Base-by-base conservation (phyloP, 2,888 invertebrate species). In the Cylindroiulus punctatus region DNA sequence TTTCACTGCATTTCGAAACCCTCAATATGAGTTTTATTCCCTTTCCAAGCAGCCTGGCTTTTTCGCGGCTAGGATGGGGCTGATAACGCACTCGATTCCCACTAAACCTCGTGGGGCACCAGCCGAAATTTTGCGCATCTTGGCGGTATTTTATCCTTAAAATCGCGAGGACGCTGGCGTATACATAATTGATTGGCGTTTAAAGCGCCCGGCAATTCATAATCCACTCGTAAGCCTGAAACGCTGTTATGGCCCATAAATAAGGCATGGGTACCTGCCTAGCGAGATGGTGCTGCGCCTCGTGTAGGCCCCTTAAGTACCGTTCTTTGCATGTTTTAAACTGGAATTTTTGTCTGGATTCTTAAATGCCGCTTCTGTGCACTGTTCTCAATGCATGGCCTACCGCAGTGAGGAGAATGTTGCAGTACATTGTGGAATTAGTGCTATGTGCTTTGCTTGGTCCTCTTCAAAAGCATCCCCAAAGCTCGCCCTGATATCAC, bases 181-280 rank as follows among this genome's bases (percentile, higher is more conserved):
- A 65, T 65, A 65, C 65, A 65, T 65, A 65, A 65, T 65, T 65
- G 65, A 65, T 65, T 65, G 65, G 65, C 65, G 65, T 26, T 65
- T 65, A 65, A 65, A 65, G 65, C 65, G 65, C 65, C 65, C 10
- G 26, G 65, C 65, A 26, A 65, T 65, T 65, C 65, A 65, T 65
- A 65, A 65, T 65, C 65, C 65, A 65, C 65, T 65, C 65, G 65
- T 65, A 65, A 65, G 65, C 65, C 8, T 26, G 65, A 26, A 65
- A 26, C 26, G 26, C 26, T 65, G 65, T 65, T 65, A 65, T 65
- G 65, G 65, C 26, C 65, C 65, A 65, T 65, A 65, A 65, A 65
- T 65, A 65, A 65, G n/a, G 65, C 65, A 65, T 26, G 26, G 65
- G n/a, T 65, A 12, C 0, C 26, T 26, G n/a, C 26, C 26, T 65